Percentiles rank a stretch among this genome's conserved stretches.
phyloP scores from a whole-genome alignment of 1,140 invertebrate species.

The Ceratosolen solmsi region DNA sequence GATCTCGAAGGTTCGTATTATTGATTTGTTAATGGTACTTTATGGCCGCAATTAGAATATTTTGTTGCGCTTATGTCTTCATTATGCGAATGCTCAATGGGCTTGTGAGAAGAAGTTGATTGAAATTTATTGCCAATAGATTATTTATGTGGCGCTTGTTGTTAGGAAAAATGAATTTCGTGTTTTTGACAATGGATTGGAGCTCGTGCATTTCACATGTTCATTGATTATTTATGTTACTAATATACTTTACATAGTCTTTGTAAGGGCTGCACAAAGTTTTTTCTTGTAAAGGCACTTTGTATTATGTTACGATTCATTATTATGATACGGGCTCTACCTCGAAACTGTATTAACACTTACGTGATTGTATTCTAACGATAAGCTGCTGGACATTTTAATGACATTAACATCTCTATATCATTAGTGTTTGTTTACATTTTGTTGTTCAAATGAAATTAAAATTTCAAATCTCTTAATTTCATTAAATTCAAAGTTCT shows the following conservation, averaged over 20 bases:
- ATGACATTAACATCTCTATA: too few species aligned
- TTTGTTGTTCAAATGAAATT: too few species aligned
- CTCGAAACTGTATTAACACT: too few species aligned
- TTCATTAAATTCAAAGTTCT: too few species aligned
- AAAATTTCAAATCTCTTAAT: too few species aligned
- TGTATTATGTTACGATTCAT: not conserved
- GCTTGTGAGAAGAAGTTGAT: constrained; percentile 12
- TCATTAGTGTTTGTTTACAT: too few species aligned
- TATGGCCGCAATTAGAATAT: constrained; percentile 32
- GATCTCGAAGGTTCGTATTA: constrained; percentile 9
- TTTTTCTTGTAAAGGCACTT: not conserved
- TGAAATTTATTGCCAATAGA: not conserved
- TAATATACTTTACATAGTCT: too few species aligned
- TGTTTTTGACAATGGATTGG: constrained; percentile 25
- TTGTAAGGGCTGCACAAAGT: too few species aligned
- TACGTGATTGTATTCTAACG: too few species aligned
- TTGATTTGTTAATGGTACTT: constrained; percentile 29
- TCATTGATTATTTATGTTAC: too few species aligned
- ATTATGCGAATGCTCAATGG: not conserved
- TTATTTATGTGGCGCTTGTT: constrained; percentile 41
- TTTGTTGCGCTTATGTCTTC: constrained; percentile 25
- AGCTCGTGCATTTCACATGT: too few species aligned
- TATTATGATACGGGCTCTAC: not conserved
- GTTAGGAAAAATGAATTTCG: constrained; percentile 18
- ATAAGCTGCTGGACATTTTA: too few species aligned